A percentile compares a stretch with the other conserved stretches of the same genome.
Evolutionary conservation across 2,888 invertebrate genomes (phyloP).

Genomic region (Lithophane ornitopus): DNA sequence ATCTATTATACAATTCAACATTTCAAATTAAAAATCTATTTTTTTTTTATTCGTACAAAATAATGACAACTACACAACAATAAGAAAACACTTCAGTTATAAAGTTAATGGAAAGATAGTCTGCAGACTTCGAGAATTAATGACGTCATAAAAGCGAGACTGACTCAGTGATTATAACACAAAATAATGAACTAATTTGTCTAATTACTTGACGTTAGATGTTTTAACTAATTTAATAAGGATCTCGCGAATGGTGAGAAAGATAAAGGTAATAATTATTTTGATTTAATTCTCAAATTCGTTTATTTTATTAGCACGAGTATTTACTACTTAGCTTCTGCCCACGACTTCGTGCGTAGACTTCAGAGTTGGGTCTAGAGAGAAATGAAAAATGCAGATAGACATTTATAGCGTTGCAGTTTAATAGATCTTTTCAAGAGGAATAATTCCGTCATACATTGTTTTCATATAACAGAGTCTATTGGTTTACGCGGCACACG

Average conservation of each 20-base stretch:
- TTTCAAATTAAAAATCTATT: too few species aligned
- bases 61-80: constrained; percentile 43
- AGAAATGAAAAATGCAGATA: too few species aligned
- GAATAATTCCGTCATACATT: too few species aligned
- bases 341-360: too few species aligned
- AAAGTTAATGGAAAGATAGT: constrained; percentile 66
- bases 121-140: constrained; percentile 68
- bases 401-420: too few species aligned
- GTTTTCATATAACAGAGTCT: too few species aligned
- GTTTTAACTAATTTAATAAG: constrained; percentile 51
- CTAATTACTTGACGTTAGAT: constrained; percentile 58
- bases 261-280: constrained; percentile 36
- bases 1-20: too few species aligned
- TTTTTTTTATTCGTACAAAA: too few species aligned
- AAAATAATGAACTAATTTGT: constrained; percentile 70
- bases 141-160: constrained; percentile 69
- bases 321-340: background rate
- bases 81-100: constrained; percentile 58
- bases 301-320: constrained; percentile 11
- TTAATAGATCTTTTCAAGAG: too few species aligned
- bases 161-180: constrained; percentile 65
- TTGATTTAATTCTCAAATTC: constrained; percentile 37
- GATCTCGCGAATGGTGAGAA: constrained; percentile 24
- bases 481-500: too few species aligned
- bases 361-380: too few species aligned